phyloP scores from a whole-genome alignment of 1,140 invertebrate species.

The fruit fly (Drosophila melanogaster) region Release_6_plus_ISO1_MT NT_033779.5:13431001-13431500 shows the following conservation, averaged over 20 bases:
- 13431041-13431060: constrained; percentile 30
- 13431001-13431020: constrained; percentile 38
- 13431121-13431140: constrained; percentile 29
- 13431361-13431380: too few relatives aligned
- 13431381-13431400: too few relatives aligned
- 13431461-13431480: constrained; percentile 3
- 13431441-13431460: not conserved
- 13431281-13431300: too few relatives aligned
- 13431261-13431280: too few relatives aligned
- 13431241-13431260: too few relatives aligned
- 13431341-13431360: too few relatives aligned
- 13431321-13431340: too few relatives aligned
- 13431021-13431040: constrained; percentile 8
- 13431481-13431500: constrained; percentile 33
- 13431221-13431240: too few relatives aligned
- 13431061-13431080: constrained; percentile 40
- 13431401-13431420: not conserved
- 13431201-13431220: not conserved
- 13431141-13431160: constrained; percentile 1
- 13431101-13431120: constrained; percentile 57
- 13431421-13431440: constrained; percentile 8
- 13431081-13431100: constrained; percentile 60
- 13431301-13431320: too few relatives aligned
- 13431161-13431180: not conserved
- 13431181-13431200: not conserved